These are phyloP conservation scores for Zygothrica quintamaculata DNA, from an alignment of 2,888 invertebrate genomes.

Conservation along the genomic window DNA sequence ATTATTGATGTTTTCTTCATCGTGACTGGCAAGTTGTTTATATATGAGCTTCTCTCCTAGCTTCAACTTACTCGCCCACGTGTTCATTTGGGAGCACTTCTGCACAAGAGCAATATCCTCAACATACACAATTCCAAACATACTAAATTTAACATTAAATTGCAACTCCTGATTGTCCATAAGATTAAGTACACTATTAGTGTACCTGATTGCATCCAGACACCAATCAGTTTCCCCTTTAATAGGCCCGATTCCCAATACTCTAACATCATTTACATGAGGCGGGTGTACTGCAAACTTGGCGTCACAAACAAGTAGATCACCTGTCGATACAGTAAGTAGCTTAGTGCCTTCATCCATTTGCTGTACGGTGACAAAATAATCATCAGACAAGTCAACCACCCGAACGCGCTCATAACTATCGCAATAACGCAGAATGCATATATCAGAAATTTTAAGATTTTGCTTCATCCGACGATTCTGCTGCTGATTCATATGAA, in stretches of 20 bases:
- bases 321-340: constrained; percentile 11
- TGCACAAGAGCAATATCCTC: constrained; percentile 46
- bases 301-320: constrained; percentile 41
- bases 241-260: constrained; percentile 30
- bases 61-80: constrained; percentile 15
- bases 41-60: constrained; percentile 33
- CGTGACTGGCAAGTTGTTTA: constrained; percentile 8
- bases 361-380: constrained; percentile 34
- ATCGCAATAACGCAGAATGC: constrained; percentile 26
- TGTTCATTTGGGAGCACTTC: constrained; percentile 39
- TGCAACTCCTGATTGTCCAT: constrained; percentile 36
- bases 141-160: constrained; percentile 35
- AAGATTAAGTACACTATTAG: constrained; percentile 16
- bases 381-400: constrained; percentile 25
- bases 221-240: constrained; percentile 18
- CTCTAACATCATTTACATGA: constrained; percentile 49
- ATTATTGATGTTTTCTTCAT: not conserved
- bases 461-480: constrained; percentile 4
- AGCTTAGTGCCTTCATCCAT: constrained; percentile 51
- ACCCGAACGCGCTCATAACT: constrained; percentile 50
- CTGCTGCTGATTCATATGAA: constrained; percentile 32
- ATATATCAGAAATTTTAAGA: constrained; percentile 33
- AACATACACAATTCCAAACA: constrained; percentile 40
- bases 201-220: constrained; percentile 20
- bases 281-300: constrained; percentile 19